phyloP scores from a whole-genome alignment of 2,888 invertebrate species.

The Ichneumoninae sp. region DNA sequence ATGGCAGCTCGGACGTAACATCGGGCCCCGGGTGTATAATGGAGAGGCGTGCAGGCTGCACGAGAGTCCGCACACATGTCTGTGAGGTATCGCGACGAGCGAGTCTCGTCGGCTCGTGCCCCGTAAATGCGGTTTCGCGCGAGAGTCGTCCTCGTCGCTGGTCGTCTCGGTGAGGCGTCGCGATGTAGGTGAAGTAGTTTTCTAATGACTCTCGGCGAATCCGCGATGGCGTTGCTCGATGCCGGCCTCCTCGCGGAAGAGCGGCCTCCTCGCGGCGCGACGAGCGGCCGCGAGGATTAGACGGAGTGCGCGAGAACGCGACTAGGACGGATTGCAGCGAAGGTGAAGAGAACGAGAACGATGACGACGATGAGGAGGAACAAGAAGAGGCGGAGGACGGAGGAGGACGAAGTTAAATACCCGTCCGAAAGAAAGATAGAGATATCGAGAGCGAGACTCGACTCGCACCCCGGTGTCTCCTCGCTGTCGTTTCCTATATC shows the following conservation, averaged over 20 bases:
- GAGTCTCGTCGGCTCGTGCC: slow-evolving; percentile 29
- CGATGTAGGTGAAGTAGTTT: slow-evolving; percentile 77
- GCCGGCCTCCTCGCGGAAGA: too few relatives aligned
- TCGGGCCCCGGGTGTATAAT: slow-evolving; percentile 51
- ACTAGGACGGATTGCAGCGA: slow-evolving; percentile 17
- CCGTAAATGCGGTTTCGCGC: slow-evolving; percentile 61
- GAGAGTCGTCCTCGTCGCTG: slow-evolving; percentile 58
- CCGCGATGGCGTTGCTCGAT: slow-evolving; percentile 53
- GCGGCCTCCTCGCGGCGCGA: neutral
- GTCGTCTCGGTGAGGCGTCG: slow-evolving; percentile 52
- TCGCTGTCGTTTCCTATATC: slow-evolving; percentile 27
- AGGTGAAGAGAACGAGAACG: slow-evolving; percentile 9
- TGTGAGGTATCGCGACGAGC: slow-evolving; percentile 13
- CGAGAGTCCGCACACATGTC: slow-evolving; percentile 1
- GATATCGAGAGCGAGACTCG: slow-evolving; percentile 58
- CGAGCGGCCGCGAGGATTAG: slow-evolving; percentile 19
- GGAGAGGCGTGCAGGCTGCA: slow-evolving; percentile 36
- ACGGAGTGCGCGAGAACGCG: neutral
- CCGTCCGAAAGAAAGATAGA: slow-evolving; percentile 33
- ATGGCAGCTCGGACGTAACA: slow-evolving; percentile 64
- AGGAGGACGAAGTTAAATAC: neutral
- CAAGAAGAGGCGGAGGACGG: neutral
- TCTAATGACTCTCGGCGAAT: slow-evolving; percentile 71
- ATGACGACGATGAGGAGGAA: slow-evolving; percentile 27
- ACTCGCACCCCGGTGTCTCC: slow-evolving; percentile 35